Evolutionary conservation across 2,113 vertebrate genomes (phyloP), one percentile per base, ranked within the genome.

Genomic region (Cottus gobio): DNA sequence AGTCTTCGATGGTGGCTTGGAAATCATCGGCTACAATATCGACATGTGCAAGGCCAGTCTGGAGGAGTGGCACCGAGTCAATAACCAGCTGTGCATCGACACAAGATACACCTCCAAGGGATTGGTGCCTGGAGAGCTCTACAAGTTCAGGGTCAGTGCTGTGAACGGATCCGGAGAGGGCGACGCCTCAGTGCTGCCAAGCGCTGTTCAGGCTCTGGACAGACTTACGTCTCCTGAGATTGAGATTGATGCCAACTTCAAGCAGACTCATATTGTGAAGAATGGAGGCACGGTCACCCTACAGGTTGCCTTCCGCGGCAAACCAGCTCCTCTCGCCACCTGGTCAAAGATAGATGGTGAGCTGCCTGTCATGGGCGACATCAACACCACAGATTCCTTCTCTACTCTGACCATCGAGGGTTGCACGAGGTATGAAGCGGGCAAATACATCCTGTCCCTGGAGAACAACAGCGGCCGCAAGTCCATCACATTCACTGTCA

Each of bases 1-100:
- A 37, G 97, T 98, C 72, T 99, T 99, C 88, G 97, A 99, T 64
- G 98, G 98, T 28, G 98, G 98, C 75, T 64, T 98, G 95, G 96
- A 97, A 93, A 97, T 99, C 77, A 99, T 99, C 88, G 98, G 98
- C n/a, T 99, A 99, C 84, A 95, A 98, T 77, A 97, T 99, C 75
- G 97, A 99, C 83, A 99, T 98, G 97, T 98, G 97, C 93, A 99
- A 98, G 91, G 96, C 97, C 89, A 97, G 97, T 86, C 95, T 99
- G 22, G 97, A 96, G 88, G 93, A 97, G 86, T 99, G 98, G 98
- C 96, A 97, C 88, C 96, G 97, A 92, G 96, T 98, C 61, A 99
- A 99, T 67, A 92, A 77, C 58, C 96, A 99, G 90, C 95, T 96
- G 30, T 98, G 97, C 80, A 94, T 99, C 80, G 95, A 98, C 82